Conservation (phyloP, 2,113 vertebrate species). For the Vidua macroura region DNA sequence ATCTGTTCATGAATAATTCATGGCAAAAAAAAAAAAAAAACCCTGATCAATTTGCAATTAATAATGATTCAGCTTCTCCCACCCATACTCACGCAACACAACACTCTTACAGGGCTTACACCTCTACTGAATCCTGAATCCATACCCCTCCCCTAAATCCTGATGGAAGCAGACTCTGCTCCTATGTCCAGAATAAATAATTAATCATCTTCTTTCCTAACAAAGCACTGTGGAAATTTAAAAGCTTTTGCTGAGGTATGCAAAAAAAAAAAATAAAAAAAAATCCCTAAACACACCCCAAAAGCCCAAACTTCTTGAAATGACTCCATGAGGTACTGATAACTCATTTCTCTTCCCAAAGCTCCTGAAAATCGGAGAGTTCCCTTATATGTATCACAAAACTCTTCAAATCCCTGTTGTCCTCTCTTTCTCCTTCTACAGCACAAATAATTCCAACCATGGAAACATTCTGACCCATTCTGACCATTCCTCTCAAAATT, state of each 20-base stretch:
- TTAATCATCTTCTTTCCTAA: slow-evolving; percentile 26
- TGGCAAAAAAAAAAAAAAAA: not conserved
- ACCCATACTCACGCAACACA: not conserved
- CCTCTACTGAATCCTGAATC: not conserved
- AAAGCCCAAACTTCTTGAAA: not conserved
- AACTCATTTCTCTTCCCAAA: slow-evolving; percentile 8
- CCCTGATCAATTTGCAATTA: slow-evolving; percentile 58
- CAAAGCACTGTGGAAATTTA: slow-evolving; percentile 9
- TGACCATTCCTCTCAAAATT: not conserved
- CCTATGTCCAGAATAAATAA: not conserved
- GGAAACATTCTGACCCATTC: not conserved
- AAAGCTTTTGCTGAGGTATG: slow-evolving; percentile 16
- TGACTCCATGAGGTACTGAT: not conserved
- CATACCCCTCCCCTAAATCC: not conserved
- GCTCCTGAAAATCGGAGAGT: not conserved
- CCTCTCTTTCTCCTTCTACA: not conserved
- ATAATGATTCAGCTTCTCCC: slow-evolving; percentile 63
- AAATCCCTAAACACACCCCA: not conserved
- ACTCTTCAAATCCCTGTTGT: not conserved
- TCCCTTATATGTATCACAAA: not conserved
- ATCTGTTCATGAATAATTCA: slow-evolving; percentile 70
- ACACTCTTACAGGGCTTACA: not conserved
- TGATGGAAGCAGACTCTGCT: not conserved
- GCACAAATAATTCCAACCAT: not conserved
- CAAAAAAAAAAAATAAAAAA: not conserved